Base-by-base conservation (phyloP, 2,888 invertebrate species). In the Acrobasis repandana region DNA sequence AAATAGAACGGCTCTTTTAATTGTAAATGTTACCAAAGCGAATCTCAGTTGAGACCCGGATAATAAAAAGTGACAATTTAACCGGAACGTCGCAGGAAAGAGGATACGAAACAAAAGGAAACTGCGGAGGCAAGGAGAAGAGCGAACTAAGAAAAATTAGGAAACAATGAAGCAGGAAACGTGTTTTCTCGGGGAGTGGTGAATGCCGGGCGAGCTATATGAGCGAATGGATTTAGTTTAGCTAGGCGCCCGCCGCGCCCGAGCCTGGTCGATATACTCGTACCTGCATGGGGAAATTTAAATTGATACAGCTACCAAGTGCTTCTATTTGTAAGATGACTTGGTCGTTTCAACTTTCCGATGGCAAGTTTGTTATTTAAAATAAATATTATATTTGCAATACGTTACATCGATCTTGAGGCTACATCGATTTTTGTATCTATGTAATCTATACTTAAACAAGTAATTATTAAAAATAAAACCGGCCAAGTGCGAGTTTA, bases 131-230 rank as follows among this genome's bases (percentile, higher is more conserved):
- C 70, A 69, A 72, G 73, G 74, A 76, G 76, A 73, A 79, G 77
- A 79, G 79, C 80, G 79, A 84, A 84, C 83, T 87, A 84, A 78
- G 81, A 85, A 85, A 85, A 86, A 88, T 86, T 84, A 84, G 82
- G 79, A 82, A 85, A 88, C 86, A 86, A 86, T 85, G 83, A 79
- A 83, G 77, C 85, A 84, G 85, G 85, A 86, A 88, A 85, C 83
- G 82, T 83, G 81, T 83, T 85, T 83, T 77, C 78, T 79, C 73
- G 68, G 73, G 71, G 76, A 78, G 77, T 68, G 75, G 74, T 74
- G 67, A 70, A 64, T 68, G 46, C 46, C 51, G 15, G 52, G 43
- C 14, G 36, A 51, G 51, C 33, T 43, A 50, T 46, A 50, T 46
- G 46, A 49, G 58, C 56, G 56, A 56, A 43, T 56, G 46, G 49